phyloP scores from a whole-genome alignment of 2,888 invertebrate genomes.

The Diplolepis rosae region DNA sequence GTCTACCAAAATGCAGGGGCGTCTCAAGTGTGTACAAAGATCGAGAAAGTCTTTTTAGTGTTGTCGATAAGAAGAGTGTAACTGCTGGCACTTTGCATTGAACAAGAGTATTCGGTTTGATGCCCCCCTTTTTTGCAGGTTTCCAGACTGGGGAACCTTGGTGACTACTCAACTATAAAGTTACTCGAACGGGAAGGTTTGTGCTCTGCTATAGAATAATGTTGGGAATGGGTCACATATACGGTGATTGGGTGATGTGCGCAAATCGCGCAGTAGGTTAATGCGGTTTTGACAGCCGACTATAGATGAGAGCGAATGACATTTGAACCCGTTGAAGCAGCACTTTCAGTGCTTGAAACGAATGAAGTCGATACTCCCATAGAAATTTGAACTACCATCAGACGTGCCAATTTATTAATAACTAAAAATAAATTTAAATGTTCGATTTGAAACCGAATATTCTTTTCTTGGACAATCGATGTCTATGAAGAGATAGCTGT shows the following conservation, averaged over 20 bases:
- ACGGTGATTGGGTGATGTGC: conserved; percentile 24
- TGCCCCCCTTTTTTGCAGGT: not conserved
- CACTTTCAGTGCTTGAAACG: conserved; percentile 21
- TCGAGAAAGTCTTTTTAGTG: not conserved
- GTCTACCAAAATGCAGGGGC: no score
- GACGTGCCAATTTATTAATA: no score
- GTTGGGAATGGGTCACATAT: conserved; percentile 13
- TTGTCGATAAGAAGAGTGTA: not conserved
- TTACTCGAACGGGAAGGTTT: conserved; percentile 18
- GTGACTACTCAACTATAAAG: conserved; percentile 27
- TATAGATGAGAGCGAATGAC: conserved; percentile 12
- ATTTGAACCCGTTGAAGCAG: conserved; percentile 12
- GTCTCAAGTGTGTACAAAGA: conserved; percentile 9
- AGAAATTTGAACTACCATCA: not conserved
- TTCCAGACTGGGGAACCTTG: not conserved
- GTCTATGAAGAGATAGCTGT: no score
- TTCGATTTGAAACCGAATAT: no score
- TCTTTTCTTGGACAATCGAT: no score
- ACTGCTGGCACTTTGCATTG: not conserved
- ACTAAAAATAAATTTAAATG: no score
- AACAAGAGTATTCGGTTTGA: not conserved
- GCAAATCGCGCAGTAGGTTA: conserved; percentile 29
- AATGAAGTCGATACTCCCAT: conserved; percentile 21
- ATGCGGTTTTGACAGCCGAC: conserved; percentile 30
- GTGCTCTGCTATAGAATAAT: conserved; percentile 1